Evolutionary conservation across 2,888 invertebrate genomes (phyloP).

Genomic region (Phaonia tiefii): DNA sequence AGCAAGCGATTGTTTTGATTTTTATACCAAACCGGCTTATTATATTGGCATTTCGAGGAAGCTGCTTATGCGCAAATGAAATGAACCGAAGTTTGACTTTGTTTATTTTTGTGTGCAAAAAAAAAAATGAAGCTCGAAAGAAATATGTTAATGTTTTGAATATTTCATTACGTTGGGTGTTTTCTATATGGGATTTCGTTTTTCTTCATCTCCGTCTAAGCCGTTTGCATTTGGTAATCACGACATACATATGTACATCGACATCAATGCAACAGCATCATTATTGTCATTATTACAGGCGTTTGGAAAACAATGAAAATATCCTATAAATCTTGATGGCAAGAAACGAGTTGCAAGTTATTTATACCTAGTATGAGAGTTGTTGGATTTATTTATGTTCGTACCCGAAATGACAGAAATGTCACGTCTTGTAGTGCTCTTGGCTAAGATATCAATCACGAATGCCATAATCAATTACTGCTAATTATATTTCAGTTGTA

Average conservation of each 20-base stretch:
- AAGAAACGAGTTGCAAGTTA: constrained; percentile 23
- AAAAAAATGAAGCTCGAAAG: constrained; percentile 44
- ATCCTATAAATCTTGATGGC: constrained; percentile 25
- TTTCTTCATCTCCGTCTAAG: constrained; percentile 5
- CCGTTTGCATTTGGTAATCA: constrained; percentile 46
- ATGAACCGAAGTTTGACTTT: constrained; percentile 32
- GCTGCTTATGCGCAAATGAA: constrained; percentile 56
- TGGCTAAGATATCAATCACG: constrained; percentile 30
- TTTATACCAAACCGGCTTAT: constrained; percentile 52
- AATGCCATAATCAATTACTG: constrained; percentile 43
- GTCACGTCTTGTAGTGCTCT: constrained; percentile 25
- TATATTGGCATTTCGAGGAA: too few relatives aligned
- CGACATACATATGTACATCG: constrained; percentile 49
- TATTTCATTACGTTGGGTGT: constrained; percentile 20
- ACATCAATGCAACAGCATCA: constrained; percentile 13
- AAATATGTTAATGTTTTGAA: constrained; percentile 49
- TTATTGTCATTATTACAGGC: constrained; percentile 48
- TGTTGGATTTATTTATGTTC: constrained; percentile 12
- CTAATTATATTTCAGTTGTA: constrained; percentile 42
- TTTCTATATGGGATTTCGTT: constrained; percentile 20
- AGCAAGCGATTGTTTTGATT: constrained; percentile 12
- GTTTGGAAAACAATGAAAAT: constrained; percentile 49
- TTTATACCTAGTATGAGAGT: constrained; percentile 7
- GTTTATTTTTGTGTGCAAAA: constrained; percentile 38
- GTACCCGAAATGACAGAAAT: constrained; percentile 5